Conservation (phyloP, 1,140 invertebrate species). For the Periplaneta americana region DNA sequence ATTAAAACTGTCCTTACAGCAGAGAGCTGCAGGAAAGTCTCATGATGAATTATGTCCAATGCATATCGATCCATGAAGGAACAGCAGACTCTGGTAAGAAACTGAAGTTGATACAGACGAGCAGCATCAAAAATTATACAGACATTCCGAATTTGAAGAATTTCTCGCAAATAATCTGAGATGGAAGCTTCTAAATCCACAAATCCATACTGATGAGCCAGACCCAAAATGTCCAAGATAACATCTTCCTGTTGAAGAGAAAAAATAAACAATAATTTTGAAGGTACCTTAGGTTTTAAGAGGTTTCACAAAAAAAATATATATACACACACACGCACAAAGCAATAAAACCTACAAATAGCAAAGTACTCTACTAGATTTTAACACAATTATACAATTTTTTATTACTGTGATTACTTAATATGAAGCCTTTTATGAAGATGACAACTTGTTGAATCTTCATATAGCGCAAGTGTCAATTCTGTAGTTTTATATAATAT, state of each 20-base stretch:
- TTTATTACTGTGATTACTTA: no score
- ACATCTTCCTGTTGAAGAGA: conserved; percentile 62
- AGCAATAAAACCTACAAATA: no score
- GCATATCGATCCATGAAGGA: conserved; percentile 87
- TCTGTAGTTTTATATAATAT: no score
- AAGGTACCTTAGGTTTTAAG: no score
- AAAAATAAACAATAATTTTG: conserved; percentile 14
- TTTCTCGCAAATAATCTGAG: conserved; percentile 87
- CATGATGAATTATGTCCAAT: conserved; percentile 71
- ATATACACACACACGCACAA: no score
- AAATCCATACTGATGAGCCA: conserved; percentile 95
- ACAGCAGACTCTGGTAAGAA: conserved; percentile 54
- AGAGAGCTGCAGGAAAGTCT: conserved; percentile 79
- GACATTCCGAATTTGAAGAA: conserved; percentile 81
- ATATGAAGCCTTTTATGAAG: no score
- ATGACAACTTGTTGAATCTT: no score
- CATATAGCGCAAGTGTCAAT: no score
- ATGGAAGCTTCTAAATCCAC: conserved; percentile 84
- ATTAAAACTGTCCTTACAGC: conserved; percentile 53
- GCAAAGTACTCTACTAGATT: no score
- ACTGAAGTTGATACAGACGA: conserved; percentile 60
- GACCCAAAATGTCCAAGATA: conserved; percentile 75
- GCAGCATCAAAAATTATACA: conserved; percentile 92
- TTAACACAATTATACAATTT: no score
- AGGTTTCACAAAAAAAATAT: no score